phyloP scores from a whole-genome alignment of 2,888 invertebrate genomes.

The Carcina quercana region DNA sequence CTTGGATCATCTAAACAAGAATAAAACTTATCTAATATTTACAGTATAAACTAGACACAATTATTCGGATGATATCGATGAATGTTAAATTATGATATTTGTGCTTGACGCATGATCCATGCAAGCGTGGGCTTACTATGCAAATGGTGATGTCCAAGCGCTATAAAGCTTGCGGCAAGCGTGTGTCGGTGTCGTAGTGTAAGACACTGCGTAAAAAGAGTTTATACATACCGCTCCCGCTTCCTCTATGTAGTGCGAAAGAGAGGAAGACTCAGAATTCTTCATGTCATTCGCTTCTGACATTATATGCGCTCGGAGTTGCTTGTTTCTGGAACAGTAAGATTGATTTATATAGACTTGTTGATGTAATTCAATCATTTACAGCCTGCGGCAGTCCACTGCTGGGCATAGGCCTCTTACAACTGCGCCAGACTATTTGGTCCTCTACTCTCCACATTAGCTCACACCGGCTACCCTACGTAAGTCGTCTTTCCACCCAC shows the following conservation, averaged over 20 bases:
- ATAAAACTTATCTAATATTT: no score
- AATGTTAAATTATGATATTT: conserved; percentile 14
- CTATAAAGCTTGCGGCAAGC: conserved; percentile 36
- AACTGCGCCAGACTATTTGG: no score
- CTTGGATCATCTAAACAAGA: no score
- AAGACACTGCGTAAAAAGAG: conserved; percentile 10
- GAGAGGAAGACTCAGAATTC: conserved; percentile 63
- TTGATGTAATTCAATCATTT: no score
- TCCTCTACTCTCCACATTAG: no score
- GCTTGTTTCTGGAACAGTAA: conserved; percentile 77
- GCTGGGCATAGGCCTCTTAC: no score
- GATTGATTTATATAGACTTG: background rate
- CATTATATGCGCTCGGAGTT: conserved; percentile 82
- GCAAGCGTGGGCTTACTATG: conserved; percentile 29
- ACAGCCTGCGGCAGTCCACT: no score
- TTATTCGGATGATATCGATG: no score
- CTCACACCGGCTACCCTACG: no score
- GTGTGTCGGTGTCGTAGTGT: conserved; percentile 20
- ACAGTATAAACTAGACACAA: no score
- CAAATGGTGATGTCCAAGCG: conserved; percentile 16
- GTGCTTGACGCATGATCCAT: conserved; percentile 26
- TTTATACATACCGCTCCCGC: conserved; percentile 54
- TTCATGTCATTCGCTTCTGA: conserved; percentile 79
- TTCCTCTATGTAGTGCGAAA: conserved; percentile 72
- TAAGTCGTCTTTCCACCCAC: no score